Evolutionary conservation across 1,140 invertebrate species (phyloP).

Genomic region (Bicyclus anynana): DNA sequence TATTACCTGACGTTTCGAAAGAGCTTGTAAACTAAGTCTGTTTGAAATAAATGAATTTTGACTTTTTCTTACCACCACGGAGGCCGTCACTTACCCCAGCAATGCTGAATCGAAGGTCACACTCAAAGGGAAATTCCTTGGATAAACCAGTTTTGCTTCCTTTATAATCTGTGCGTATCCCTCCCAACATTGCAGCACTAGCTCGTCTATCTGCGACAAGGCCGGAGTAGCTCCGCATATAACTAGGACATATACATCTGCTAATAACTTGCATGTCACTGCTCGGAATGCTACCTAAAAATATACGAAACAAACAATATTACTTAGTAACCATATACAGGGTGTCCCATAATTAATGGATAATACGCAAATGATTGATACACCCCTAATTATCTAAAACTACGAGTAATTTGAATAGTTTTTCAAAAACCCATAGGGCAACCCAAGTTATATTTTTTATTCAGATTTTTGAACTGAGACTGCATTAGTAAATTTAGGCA

Average conservation of each 20-base stretch:
- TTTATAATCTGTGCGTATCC: constrained; percentile 82
- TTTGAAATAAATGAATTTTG: too few relatives aligned
- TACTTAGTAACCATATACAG: too few relatives aligned
- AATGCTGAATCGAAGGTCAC: constrained; percentile 81
- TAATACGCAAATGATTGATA: too few relatives aligned
- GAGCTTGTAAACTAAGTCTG: too few relatives aligned
- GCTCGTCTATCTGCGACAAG: constrained; percentile 84
- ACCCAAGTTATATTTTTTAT: too few relatives aligned
- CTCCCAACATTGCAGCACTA: constrained; percentile 86
- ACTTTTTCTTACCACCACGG: not conserved
- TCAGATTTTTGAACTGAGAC: too few relatives aligned
- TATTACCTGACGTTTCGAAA: too few relatives aligned
- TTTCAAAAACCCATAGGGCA: too few relatives aligned
- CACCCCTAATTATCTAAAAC: too few relatives aligned
- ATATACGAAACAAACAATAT: not conserved
- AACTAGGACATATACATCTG: constrained; percentile 85
- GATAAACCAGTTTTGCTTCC: constrained; percentile 79
- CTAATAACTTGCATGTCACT: constrained; percentile 85
- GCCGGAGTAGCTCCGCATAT: constrained; percentile 88
- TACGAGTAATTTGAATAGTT: too few relatives aligned
- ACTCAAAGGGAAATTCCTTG: constrained; percentile 80
- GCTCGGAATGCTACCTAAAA: constrained; percentile 88
- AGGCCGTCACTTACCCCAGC: constrained; percentile 78
- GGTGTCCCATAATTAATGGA: too few relatives aligned
- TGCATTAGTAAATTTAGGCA: too few relatives aligned